Base-by-base conservation (phyloP, 1,140 invertebrate species). In the Ruditapes philippinarum region DNA sequence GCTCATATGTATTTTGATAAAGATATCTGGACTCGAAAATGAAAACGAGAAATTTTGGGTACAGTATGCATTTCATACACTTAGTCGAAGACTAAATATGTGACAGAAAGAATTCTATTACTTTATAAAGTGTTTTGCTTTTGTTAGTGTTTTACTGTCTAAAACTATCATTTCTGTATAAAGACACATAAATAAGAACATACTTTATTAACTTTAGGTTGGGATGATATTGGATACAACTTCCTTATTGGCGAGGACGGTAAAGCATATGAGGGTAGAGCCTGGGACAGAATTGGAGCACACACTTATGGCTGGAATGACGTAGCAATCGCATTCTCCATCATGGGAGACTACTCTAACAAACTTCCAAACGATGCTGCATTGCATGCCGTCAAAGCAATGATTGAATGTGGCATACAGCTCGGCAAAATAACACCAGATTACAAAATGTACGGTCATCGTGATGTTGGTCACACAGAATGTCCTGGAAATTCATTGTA, bases 281-380 rank as follows among this genome's bases (percentile, higher is more conserved):
- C 88, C 25, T 93, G 92, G 91, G 68, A 89, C 31, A 51, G 42
- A 36, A 40, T 81, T 5, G 91, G 91, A 0, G 90, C 88, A 54
- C 92, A 93, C 79, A 85, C 90, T 7, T 38, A 22, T 9, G 88
- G 90, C 31, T 92, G 81, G 74, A 92, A 92, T 85, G n/a, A 60
- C 62, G 82, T 85, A 2, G 78, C 86, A 42, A 96, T 97, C 31
- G 98, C 97, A 25, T 97, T 98, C 88, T 97, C 97, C 40, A 95
- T 98, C 7, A 97, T 98, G 85, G 98, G 98, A 60, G 87, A 92
- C 74, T 94, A 89, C 84, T 89, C 70, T 0, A 40, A 79, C 38
- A 65, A 88, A 42, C 38, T 84, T 25, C 94, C 94, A 4, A 92
- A 91, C 65, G n/a, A 62, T 2, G 60, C 36, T 3, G 89, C 93